A percentile compares a stretch with the other conserved stretches of the same genome.
phyloP scores from a whole-genome alignment of 2,888 invertebrate genomes.

The Watsonalla cultraria region DNA sequence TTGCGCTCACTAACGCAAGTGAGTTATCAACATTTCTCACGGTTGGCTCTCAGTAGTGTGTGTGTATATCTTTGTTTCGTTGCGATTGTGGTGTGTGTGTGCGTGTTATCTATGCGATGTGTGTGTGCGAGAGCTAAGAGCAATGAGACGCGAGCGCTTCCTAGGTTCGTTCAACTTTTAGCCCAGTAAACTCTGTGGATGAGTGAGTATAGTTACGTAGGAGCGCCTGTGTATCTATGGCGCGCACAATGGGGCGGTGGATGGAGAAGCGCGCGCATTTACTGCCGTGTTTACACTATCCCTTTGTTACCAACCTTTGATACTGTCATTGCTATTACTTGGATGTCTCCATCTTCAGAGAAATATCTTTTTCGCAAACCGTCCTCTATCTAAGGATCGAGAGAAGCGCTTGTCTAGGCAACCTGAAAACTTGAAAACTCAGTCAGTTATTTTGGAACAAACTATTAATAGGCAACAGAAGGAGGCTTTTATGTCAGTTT shows the following conservation, averaged over 20 bases:
- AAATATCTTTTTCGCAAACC: not conserved
- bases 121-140: conserved; percentile 67
- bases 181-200: conserved; percentile 75
- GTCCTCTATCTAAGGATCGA: no score
- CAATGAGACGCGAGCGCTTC: conserved; percentile 62
- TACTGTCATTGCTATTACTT: conserved; percentile 28
- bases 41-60: conserved; percentile 61
- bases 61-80: conserved; percentile 56
- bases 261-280: conserved; percentile 37
- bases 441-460: no score
- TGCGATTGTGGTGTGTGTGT: conserved; percentile 30
- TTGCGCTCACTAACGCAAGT: conserved; percentile 66
- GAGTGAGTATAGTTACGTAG: conserved; percentile 44
- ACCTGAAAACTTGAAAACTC: no score
- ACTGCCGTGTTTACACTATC: conserved; percentile 43
- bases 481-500: no score
- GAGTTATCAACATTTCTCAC: conserved; percentile 78
- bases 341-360: conserved; percentile 9
- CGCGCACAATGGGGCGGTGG: conserved; percentile 34
- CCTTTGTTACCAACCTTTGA: conserved; percentile 44
- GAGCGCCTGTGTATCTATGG: conserved; percentile 34
- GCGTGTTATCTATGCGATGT: conserved; percentile 29
- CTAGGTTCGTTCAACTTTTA: conserved; percentile 78
- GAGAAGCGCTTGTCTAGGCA: no score
- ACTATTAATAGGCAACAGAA: no score